Evolutionary conservation across 2,797 vertebrate genomes (phyloP).

Genomic region (Clamator glandarius): DNA sequence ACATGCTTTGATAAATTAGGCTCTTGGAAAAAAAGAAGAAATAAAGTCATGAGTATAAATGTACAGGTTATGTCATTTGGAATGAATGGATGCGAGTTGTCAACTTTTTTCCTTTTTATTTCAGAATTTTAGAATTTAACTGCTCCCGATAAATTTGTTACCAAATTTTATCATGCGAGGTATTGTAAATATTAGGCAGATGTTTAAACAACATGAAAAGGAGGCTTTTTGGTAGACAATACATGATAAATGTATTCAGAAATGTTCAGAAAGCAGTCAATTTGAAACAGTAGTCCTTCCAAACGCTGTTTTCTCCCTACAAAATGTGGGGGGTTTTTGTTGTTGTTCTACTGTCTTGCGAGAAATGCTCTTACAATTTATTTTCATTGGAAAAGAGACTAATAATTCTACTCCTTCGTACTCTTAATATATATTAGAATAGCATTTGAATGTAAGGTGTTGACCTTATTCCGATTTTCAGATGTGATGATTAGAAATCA

Average conservation of each 20-base stretch:
- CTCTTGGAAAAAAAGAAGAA: constrained; percentile 5
- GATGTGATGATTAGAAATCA: background rate
- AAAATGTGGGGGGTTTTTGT: background rate
- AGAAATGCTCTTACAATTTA: background rate
- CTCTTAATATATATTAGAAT: constrained; percentile 32
- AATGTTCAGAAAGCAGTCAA: background rate
- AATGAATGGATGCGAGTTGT: background rate
- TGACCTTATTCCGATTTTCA: background rate
- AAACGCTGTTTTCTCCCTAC: background rate
- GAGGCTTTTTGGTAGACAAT: background rate
- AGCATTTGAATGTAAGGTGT: constrained; percentile 37
- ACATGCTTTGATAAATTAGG: constrained; percentile 28
- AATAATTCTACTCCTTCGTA: constrained; percentile 17
- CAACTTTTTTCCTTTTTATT: background rate
- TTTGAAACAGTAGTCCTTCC: background rate
- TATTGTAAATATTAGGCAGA: background rate
- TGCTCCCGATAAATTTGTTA: background rate
- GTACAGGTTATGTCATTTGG: constrained; percentile 11
- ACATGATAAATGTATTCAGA: background rate
- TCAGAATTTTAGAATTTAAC: constrained; percentile 2
- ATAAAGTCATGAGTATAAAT: background rate
- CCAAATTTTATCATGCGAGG: background rate
- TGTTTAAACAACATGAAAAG: background rate
- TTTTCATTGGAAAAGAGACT: constrained; percentile 32
- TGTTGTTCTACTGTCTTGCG: background rate